Base-by-base conservation (phyloP, 2,888 invertebrate genomes). In the Athetis lepigone region DNA sequence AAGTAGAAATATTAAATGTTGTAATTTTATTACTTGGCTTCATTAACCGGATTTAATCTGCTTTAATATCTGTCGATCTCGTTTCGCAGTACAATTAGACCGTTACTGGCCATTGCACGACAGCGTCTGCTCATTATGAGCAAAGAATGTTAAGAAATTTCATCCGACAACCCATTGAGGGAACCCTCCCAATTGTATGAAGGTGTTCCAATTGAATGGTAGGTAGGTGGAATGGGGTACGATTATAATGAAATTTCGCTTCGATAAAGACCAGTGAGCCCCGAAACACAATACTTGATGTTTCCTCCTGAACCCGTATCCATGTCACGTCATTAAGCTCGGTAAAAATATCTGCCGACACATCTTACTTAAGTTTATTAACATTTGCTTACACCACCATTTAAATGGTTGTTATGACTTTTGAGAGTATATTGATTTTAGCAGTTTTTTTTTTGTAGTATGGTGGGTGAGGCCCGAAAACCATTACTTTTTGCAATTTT, bases 171-270 rank as follows among this genome's bases (percentile, higher is more conserved):
- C 92, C 94, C 91, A 94, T 95, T 94, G 90, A 94, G 88, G 89
- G 92, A 88, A 88, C 94, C 94, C 92, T 92, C 88, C 91, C 92
- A 91, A 93, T 94, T 95, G 94, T 95, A 88, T 84, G 90, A 90
- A 95, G 95, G 95, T 95, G 95, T 95, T 93, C 92, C 91, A 88
- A 92, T 93, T 94, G 92, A 94, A 94, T 92, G 87, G 91, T 91
- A 85, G 89, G 89, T 85, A 85, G 85, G 83, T 87, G 90, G 90
- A 90, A 91, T 88, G 88, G 90, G 94, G 92, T 89, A 91, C 88
- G 92, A 88, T 86, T 93, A 94, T 94, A 95, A 95, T 94, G 93
- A 94, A 94, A 93, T 93, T 94, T 93, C 86, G 91, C 90, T 85
- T 89, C 90, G 89, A 94, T 93, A 93, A 94, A 93, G 93, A 93